Evolutionary conservation across 1,140 invertebrate genomes (phyloP).

Genomic region (Maniola jurtina): DNA sequence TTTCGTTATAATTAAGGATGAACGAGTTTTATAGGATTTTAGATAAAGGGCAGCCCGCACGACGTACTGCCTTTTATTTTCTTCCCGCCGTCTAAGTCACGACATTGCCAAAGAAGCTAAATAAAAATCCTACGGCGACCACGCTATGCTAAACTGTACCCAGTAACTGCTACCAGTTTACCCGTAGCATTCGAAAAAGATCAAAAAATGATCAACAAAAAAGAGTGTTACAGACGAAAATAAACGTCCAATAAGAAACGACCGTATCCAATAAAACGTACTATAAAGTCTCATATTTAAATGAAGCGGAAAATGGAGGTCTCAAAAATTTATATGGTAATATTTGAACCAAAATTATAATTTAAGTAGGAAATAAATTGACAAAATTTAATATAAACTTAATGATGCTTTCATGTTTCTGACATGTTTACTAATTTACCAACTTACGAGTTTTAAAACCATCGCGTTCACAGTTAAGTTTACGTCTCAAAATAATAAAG

Average conservation of each 20-base stretch:
- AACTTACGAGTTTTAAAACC: too few species aligned
- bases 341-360: background rate
- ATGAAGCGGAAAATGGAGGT: constrained; percentile 42
- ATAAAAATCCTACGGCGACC: constrained; percentile 54
- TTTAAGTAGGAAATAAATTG: background rate
- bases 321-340: constrained; percentile 21
- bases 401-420: too few species aligned
- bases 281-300: constrained; percentile 45
- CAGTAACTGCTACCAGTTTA: constrained; percentile 41
- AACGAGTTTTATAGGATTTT: constrained; percentile 26
- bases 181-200: constrained; percentile 54
- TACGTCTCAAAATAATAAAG: too few species aligned
- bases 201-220: constrained; percentile 53
- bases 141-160: constrained; percentile 41
- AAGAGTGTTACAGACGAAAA: constrained; percentile 48
- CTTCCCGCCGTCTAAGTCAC: constrained; percentile 51
- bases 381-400: background rate
- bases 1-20: constrained; percentile 23
- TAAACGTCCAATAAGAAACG: constrained; percentile 51
- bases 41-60: constrained; percentile 34
- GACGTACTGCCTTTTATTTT: constrained; percentile 32
- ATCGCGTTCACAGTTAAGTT: too few species aligned
- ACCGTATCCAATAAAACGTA: constrained; percentile 35
- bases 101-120: constrained; percentile 48
- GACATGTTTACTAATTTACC: too few species aligned